Conservation (phyloP, 2,113 vertebrate species). For the Nesoenas mayeri region DNA sequence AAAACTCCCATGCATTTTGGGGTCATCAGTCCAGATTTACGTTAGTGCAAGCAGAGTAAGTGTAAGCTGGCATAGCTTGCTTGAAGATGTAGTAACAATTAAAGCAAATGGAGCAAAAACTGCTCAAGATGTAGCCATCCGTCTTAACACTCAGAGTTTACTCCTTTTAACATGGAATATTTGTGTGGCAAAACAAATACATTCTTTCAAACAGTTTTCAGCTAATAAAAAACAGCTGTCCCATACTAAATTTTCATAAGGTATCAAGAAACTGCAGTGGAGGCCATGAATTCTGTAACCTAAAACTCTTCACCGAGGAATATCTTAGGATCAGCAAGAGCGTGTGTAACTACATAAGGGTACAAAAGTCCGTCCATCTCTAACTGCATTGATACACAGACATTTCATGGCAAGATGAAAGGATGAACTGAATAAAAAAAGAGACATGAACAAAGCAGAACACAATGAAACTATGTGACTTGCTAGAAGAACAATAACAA, state of each 20-base stretch:
- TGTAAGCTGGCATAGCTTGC: neutral
- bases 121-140: neutral
- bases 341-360: neutral
- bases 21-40: neutral
- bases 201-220: neutral
- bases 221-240: neutral
- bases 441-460: neutral
- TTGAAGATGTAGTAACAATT: neutral
- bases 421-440: slow-evolving; percentile 26
- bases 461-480: neutral
- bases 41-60: neutral
- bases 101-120: neutral
- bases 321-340: neutral
- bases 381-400: neutral
- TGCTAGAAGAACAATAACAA: neutral
- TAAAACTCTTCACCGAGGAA: neutral
- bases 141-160: neutral
- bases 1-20: neutral
- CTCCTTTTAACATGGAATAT: neutral
- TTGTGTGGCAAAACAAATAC: neutral
- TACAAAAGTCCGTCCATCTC: neutral
- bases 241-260: neutral
- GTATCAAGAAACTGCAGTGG: neutral
- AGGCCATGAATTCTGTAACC: neutral
- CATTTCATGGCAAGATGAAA: neutral